Evolutionary conservation across 2,888 invertebrate species (phyloP).

Genomic region (Crocallis elinguaria): DNA sequence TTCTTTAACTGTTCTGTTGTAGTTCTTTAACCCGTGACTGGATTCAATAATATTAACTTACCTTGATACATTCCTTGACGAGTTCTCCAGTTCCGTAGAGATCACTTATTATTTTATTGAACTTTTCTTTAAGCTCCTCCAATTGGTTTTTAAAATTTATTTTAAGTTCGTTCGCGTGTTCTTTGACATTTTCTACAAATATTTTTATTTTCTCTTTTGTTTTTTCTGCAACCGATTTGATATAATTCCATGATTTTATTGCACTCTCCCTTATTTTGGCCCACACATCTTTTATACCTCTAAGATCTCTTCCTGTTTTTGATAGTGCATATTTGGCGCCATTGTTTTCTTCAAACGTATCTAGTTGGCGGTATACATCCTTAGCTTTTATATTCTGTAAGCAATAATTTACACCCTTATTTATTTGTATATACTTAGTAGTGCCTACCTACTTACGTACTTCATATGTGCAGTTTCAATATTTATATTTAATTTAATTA

Average conservation of each 20-base stretch:
- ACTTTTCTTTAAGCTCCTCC: slow-evolving; percentile 39
- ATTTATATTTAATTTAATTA: too few relatives aligned
- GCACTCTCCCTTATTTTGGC: slow-evolving; percentile 49
- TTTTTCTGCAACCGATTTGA: slow-evolving; percentile 49
- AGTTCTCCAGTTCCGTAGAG: slow-evolving; percentile 42
- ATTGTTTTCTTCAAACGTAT: slow-evolving; percentile 3
- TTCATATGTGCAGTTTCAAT: too few relatives aligned
- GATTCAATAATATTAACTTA: slow-evolving; percentile 39
- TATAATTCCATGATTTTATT: slow-evolving; percentile 46
- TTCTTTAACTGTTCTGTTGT: too few relatives aligned
- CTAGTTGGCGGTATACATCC: slow-evolving; percentile 10
- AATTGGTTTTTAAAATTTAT: slow-evolving; percentile 43
- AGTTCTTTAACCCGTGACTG: too few relatives aligned
- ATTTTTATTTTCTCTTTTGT: slow-evolving; percentile 46
- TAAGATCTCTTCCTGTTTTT: slow-evolving; percentile 22
- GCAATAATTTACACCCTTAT: background rate
- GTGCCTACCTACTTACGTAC: too few relatives aligned
- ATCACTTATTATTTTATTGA: slow-evolving; percentile 41
- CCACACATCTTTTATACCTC: slow-evolving; percentile 45
- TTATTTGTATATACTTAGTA: too few relatives aligned
- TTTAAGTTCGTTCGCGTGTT: slow-evolving; percentile 41
- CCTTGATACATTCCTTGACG: slow-evolving; percentile 52
- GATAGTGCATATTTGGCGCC: slow-evolving; percentile 19
- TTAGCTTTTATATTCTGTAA: slow-evolving; percentile 28
- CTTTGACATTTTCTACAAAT: slow-evolving; percentile 47